Base-by-base conservation (phyloP, 2,797 vertebrate genomes). In the Cossypha heuglini region DNA sequence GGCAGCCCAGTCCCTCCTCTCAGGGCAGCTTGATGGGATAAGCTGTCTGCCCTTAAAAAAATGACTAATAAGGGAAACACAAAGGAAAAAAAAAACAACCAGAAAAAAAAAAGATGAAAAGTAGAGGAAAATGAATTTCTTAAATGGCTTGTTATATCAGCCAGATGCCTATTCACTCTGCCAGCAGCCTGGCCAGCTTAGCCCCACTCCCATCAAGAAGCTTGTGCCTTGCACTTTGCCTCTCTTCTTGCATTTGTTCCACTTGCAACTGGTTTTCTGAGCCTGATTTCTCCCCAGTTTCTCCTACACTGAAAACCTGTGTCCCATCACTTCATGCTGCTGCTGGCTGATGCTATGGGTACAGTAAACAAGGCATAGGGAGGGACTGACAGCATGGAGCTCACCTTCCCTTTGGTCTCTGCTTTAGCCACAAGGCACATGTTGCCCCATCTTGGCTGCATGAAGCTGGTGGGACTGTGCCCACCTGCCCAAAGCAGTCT, bases 51-150 rank as follows among this genome's bases (percentile, higher is more conserved):
- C 40, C 73, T 84, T 54, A 54, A 61, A 85, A 85, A 86, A 59
- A 1, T 33, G 6, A 49, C 48, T 68, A 84, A 49, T 37, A 54
- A 58, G 24, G 46, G 42, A 72, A 82, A 72, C 20, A 66, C 25
- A 88, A 76, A 92, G 42, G 67, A 69, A 90, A 76, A 69, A 90
- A 88, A 68, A 61, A 59, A n/a, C n/a, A 35, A 35, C 8, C 28
- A 59, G 55, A 43, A 89, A 72, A 54, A 68, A 76, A 64, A 13
- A 9, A 17, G 57, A 9, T 46, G 43, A 72, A 86, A 89, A 90
- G 59, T 57, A 87, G 48, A 55, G 46, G 61, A 73, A 87, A 74
- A 38, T 49, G 5, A 40, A 38, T 49, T 76, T 91, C 40, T 79
- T 48, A 86, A 79, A 69, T 55, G 28, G 28, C 20, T 69, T 80